Conservation (phyloP, 92 coral and sea anemone genomes). For the Heteractis magnifica region DNA sequence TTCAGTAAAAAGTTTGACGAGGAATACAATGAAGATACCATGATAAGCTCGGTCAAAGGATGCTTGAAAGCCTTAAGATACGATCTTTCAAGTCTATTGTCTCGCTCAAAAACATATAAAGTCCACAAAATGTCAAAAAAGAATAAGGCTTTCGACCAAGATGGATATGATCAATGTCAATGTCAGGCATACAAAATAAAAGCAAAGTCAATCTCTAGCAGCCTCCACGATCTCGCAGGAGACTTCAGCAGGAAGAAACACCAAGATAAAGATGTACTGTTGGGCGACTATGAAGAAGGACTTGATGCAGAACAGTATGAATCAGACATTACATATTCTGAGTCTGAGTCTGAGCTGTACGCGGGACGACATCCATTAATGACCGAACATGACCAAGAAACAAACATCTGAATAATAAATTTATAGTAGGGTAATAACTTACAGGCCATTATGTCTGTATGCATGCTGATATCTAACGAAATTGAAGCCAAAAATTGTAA, state of each 20-base stretch:
- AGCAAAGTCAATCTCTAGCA: slow-evolving; percentile 27
- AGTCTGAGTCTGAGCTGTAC: slow-evolving; percentile 22
- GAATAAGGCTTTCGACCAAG: not conserved
- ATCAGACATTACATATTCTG: slow-evolving; percentile 19
- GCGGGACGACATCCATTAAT: slow-evolving; percentile 8
- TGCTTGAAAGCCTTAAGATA: slow-evolving; percentile 50
- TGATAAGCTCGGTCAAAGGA: slow-evolving; percentile 47
- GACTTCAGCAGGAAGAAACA: slow-evolving; percentile 7
- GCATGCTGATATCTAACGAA: too few relatives aligned
- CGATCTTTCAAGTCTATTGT: slow-evolving; percentile 36
- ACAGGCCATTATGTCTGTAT: too few relatives aligned
- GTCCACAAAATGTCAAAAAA: slow-evolving; percentile 21
- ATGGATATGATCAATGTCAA: not conserved
- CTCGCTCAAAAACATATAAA: slow-evolving; percentile 56
- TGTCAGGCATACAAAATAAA: slow-evolving; percentile 28
- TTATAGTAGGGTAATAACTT: not conserved
- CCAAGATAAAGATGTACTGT: not conserved
- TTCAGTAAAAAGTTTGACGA: not conserved
- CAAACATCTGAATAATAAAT: slow-evolving; percentile 10
- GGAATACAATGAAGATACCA: slow-evolving; percentile 37
- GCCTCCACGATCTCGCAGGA: slow-evolving; percentile 25
- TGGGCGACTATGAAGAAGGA: slow-evolving; percentile 28
- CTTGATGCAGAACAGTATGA: slow-evolving; percentile 34
- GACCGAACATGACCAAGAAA: not conserved
- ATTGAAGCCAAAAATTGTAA: too few relatives aligned